Conservation (phyloP, 2,888 invertebrate species). For the Pyrrhosoma nymphula region DNA sequence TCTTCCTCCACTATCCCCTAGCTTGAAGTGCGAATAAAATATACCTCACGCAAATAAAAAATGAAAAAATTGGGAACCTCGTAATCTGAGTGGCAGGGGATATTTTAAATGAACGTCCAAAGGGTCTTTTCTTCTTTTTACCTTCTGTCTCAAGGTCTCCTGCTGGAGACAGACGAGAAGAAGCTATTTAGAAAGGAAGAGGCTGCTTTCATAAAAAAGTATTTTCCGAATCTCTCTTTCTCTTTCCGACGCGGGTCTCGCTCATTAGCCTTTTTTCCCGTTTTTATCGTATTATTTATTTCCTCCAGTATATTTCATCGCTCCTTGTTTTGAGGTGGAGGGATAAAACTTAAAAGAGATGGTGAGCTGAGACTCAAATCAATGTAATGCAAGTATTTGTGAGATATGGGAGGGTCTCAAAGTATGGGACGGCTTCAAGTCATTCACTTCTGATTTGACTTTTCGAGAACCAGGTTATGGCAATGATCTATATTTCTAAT, state of each 20-base stretch:
- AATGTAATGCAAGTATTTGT: no score
- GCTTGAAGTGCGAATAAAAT: no score
- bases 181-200: neutral
- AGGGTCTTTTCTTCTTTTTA: neutral
- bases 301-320: neutral
- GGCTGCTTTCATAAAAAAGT: neutral
- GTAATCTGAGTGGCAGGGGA: neutral
- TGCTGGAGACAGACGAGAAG: neutral
- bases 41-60: neutral
- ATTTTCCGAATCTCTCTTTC: neutral
- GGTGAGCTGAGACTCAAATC: neutral
- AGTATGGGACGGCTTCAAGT: no score
- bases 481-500: no score
- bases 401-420: no score
- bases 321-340: no score
- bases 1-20: neutral
- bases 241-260: neutral
- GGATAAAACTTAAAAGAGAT: neutral
- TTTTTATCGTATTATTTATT: neutral
- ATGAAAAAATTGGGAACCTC: neutral
- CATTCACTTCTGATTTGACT: no score
- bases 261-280: neutral
- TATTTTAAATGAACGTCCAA: neutral
- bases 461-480: no score
- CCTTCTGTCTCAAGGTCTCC: neutral